phyloP scores from a whole-genome alignment of 2,888 invertebrate species.

The Oxycera nigricornis region DNA sequence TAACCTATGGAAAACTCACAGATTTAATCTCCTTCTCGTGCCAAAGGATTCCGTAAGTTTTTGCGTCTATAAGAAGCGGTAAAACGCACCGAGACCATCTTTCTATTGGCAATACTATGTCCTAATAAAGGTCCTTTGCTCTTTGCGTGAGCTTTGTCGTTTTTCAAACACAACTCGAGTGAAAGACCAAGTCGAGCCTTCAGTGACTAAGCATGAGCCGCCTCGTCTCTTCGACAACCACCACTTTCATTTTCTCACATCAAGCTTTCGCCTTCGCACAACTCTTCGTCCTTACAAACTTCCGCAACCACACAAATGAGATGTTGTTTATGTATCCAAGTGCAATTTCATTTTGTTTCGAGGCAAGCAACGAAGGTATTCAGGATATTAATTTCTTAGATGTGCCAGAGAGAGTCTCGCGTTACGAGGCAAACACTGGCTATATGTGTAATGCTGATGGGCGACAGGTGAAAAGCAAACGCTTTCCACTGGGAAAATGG shows the following conservation, averaged over 20 bases:
- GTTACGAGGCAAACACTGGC: background rate
- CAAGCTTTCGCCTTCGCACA: background rate
- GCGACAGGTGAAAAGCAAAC: constrained; percentile 26
- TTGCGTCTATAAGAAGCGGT: background rate
- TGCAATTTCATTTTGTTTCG: constrained; percentile 36
- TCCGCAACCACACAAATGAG: constrained; percentile 31
- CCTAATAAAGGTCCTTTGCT: constrained; percentile 35
- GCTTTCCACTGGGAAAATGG: constrained; percentile 1
- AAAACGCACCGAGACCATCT: constrained; percentile 29
- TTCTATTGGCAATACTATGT: constrained; percentile 23
- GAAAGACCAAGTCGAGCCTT: background rate
- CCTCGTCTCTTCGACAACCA: background rate
- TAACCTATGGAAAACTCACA: background rate
- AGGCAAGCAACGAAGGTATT: constrained; percentile 32
- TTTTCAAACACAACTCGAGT: constrained; percentile 28
- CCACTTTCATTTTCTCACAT: constrained; percentile 16
- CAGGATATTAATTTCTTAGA: constrained; percentile 38
- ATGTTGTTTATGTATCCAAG: constrained; percentile 37
- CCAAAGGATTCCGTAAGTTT: background rate
- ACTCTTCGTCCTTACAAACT: constrained; percentile 16
- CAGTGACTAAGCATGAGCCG: background rate
- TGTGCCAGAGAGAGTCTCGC: constrained; percentile 11
- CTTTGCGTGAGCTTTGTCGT: constrained; percentile 30
- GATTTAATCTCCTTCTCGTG: background rate
- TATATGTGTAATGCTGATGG: constrained; percentile 14